These are phyloP conservation scores for Acanthurus leucopareius DNA, from an alignment of 2,797 vertebrate species.

Conservation along the genomic window DNA sequence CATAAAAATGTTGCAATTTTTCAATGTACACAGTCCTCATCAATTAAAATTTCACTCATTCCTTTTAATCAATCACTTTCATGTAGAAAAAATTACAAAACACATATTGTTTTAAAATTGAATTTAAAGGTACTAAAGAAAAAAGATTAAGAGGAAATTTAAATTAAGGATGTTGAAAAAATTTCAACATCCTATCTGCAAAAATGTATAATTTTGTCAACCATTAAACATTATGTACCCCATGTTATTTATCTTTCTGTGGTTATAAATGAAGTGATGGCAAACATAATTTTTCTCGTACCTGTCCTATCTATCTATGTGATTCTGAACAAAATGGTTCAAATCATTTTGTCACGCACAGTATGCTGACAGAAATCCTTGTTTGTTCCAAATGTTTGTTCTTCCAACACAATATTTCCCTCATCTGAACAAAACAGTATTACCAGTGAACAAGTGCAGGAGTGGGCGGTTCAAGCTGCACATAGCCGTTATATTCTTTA, in stretches of 20 bases:
- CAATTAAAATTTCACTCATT: background rate
- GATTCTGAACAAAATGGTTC: background rate
- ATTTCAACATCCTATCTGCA: background rate
- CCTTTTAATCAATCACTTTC: background rate
- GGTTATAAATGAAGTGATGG: background rate
- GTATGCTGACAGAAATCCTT: conserved; percentile 22
- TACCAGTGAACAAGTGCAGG: conserved; percentile 75
- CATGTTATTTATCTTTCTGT: background rate
- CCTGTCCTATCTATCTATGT: background rate
- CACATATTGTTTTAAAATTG: background rate
- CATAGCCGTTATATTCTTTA: conserved; percentile 82
- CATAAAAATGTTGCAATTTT: background rate
- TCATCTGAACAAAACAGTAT: conserved; percentile 70
- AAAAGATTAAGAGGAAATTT: background rate
- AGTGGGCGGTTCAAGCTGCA: conserved; percentile 73
- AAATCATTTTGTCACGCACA: background rate
- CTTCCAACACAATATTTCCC: conserved; percentile 41
- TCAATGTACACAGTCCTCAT: background rate
- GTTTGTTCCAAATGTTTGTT: conserved; percentile 37
- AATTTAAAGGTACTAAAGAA: background rate
- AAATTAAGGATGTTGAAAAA: background rate
- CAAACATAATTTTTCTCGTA: background rate
- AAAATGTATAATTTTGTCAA: background rate
- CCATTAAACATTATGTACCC: background rate
- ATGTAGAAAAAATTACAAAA: background rate